Conservation (phyloP, 2,113 vertebrate genomes). For the Centropus bengalensis region DNA sequence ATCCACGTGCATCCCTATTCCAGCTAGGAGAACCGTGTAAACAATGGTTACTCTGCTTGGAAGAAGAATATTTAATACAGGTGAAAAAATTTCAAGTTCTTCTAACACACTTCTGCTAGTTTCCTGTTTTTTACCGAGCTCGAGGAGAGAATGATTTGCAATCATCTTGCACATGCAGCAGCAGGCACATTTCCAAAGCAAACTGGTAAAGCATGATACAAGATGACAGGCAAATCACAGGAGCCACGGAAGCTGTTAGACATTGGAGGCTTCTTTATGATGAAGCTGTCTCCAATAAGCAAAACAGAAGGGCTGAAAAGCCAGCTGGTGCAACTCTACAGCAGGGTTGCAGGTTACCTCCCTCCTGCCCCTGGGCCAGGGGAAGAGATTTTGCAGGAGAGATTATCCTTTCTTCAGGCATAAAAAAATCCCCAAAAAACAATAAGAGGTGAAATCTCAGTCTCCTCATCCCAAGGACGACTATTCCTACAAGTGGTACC, state of each 20-base stretch:
- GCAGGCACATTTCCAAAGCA: background rate
- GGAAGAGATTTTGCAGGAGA: background rate
- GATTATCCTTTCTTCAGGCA: too few relatives aligned
- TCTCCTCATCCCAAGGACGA: too few relatives aligned
- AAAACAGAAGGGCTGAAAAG: background rate
- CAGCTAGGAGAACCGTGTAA: background rate
- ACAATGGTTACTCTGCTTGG: fast-evolving
- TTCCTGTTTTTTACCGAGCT: background rate
- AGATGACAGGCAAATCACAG: background rate
- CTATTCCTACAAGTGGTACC: background rate
- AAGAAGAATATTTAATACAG: fast-evolving
- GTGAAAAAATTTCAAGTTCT: background rate
- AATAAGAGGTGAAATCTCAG: background rate
- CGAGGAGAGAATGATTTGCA: fast-evolving
- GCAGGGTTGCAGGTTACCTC: background rate
- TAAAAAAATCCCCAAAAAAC: background rate
- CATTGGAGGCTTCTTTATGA: fast-evolving
- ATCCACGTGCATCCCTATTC: fast-evolving
- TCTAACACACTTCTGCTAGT: background rate
- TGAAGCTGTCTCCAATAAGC: background rate
- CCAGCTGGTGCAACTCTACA: background rate
- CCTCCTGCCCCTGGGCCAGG: background rate
- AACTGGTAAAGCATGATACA: background rate
- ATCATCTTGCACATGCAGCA: background rate
- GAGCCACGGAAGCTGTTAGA: background rate